Evolutionary conservation across 2,888 invertebrate species (phyloP).

Genomic region (Craniophora ligustri): DNA sequence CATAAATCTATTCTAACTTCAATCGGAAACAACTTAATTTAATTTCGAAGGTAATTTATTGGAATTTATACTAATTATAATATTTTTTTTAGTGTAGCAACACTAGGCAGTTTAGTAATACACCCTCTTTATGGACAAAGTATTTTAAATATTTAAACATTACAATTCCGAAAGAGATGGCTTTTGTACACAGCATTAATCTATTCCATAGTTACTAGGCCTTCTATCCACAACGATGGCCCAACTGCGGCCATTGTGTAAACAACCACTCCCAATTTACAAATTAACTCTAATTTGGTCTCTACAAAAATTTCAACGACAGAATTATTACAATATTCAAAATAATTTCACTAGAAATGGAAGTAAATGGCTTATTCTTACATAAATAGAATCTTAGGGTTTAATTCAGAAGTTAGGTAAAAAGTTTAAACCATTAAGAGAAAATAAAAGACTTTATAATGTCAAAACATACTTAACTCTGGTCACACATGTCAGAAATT

Average conservation of each 20-base stretch:
- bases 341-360: slow-evolving; percentile 34
- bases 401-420: not conserved
- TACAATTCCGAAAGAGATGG: not conserved
- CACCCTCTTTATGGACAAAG: slow-evolving; percentile 3
- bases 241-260: not conserved
- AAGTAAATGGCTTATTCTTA: slow-evolving; percentile 16
- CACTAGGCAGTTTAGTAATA: slow-evolving; percentile 19
- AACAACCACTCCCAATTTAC: not conserved
- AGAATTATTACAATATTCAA: slow-evolving; percentile 21
- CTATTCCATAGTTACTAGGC: too few species aligned
- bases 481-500: not conserved
- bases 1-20: slow-evolving; percentile 33
- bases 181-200: not conserved
- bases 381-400: slow-evolving; percentile 1
- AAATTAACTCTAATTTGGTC: not conserved
- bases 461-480: slow-evolving; percentile 1
- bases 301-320: slow-evolving; percentile 1
- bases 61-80: slow-evolving; percentile 31
- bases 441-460: slow-evolving; percentile 18
- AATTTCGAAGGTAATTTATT: slow-evolving; percentile 16
- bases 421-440: not conserved
- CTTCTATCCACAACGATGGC: too few species aligned
- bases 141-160: not conserved
- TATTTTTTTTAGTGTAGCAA: slow-evolving; percentile 28
- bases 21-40: slow-evolving; percentile 33